Conservation (phyloP, 2,888 invertebrate genomes). For the Andrena haemorrhoa region DNA sequence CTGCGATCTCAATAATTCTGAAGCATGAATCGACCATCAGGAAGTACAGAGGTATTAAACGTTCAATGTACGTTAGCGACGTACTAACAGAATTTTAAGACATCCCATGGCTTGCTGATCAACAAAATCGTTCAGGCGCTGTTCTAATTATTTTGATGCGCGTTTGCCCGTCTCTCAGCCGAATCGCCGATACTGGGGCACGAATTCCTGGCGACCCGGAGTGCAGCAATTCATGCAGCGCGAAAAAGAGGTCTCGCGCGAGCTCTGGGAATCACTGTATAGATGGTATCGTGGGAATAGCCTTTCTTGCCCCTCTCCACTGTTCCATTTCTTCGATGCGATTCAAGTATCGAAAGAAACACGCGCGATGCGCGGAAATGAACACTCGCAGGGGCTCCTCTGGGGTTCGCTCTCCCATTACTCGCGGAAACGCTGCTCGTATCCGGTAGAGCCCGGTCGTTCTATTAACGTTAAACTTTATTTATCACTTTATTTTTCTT, state of each 20-base stretch:
- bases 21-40: too few species aligned
- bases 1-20: too few species aligned
- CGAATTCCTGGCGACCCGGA: not conserved
- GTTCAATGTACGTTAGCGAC: too few species aligned
- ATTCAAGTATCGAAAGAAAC: slow-evolving; percentile 29
- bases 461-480: slow-evolving; percentile 38
- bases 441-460: slow-evolving; percentile 20
- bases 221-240: not conserved
- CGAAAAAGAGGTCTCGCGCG: slow-evolving; percentile 1
- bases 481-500: slow-evolving; percentile 19
- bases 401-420: slow-evolving; percentile 6
- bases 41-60: too few species aligned
- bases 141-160: slow-evolving; percentile 10
- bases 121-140: too few species aligned
- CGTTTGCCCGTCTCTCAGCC: not conserved
- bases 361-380: slow-evolving; percentile 33
- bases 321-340: slow-evolving; percentile 22
- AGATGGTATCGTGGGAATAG: slow-evolving; percentile 45
- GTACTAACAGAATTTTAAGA: too few species aligned
- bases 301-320: slow-evolving; percentile 5
- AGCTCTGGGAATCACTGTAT: slow-evolving; percentile 20
- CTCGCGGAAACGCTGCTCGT: slow-evolving; percentile 6
- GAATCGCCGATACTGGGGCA: not conserved
- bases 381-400: slow-evolving; percentile 28
- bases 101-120: too few species aligned